Percentiles rank a stretch among this genome's conserved stretches.
phyloP scores from a whole-genome alignment of 2,113 vertebrate species.

The Capreolus pygargus region DNA sequence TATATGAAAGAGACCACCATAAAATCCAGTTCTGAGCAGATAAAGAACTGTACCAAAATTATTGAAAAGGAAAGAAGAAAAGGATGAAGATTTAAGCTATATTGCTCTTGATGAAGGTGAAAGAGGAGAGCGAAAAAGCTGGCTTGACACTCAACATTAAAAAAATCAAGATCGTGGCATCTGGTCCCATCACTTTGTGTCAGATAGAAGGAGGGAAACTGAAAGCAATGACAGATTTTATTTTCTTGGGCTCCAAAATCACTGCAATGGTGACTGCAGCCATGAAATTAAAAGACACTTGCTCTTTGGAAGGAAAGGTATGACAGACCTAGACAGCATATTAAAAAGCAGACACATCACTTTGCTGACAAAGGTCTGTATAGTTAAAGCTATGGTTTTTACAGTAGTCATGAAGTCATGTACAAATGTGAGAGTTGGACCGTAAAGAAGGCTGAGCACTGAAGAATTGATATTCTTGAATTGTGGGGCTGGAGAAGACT shows the following conservation, averaged over 20 bases:
- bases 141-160: background rate
- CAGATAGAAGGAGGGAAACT: background rate
- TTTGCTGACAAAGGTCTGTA: background rate
- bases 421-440: background rate
- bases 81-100: background rate
- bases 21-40: background rate
- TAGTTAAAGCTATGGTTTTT: background rate
- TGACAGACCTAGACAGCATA: background rate
- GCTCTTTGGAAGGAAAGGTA: background rate
- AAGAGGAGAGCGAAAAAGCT: background rate
- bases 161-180: background rate
- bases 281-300: background rate
- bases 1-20: background rate
- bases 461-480: background rate
- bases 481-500: background rate
- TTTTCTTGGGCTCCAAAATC: background rate
- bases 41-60: background rate
- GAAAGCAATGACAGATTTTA: background rate
- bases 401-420: background rate
- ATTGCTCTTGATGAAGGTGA: background rate
- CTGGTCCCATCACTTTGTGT: background rate
- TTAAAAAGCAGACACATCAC: background rate
- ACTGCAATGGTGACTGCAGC: background rate
- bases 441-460: background rate
- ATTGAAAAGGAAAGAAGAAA: background rate